These are phyloP conservation scores for Indicator indicator DNA, from an alignment of 2,113 vertebrate genomes.

Conservation along the genomic window DNA sequence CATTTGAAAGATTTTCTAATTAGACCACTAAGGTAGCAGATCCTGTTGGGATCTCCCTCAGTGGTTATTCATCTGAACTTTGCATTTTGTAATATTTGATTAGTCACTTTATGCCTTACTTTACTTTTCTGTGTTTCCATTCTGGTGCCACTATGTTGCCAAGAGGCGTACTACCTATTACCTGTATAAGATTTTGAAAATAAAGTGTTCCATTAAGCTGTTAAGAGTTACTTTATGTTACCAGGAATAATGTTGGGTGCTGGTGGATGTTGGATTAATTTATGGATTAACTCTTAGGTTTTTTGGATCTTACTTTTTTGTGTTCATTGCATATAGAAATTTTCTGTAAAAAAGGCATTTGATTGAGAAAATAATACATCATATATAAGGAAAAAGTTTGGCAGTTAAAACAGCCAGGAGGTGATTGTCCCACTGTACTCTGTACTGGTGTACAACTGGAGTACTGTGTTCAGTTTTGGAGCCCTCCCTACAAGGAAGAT, in stretches of 20 bases:
- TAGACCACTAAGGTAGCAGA: not conserved
- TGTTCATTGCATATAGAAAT: not conserved
- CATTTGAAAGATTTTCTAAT: not conserved
- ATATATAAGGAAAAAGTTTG: not conserved
- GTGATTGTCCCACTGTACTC: not conserved
- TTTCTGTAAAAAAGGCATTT: not conserved
- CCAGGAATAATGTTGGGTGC: not conserved
- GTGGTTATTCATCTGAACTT: not conserved
- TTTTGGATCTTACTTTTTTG: not conserved
- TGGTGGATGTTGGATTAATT: not conserved
- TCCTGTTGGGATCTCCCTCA: not conserved
- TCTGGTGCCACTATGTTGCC: not conserved
- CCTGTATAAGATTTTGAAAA: not conserved
- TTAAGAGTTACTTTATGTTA: not conserved
- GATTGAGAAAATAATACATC: not conserved
- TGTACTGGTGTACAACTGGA: too few species aligned
- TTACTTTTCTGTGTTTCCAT: not conserved
- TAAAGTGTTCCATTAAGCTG: not conserved
- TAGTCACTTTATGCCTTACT: not conserved
- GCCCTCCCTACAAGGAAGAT: too few species aligned
- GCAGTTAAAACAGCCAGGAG: not conserved
- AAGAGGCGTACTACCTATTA: not conserved
- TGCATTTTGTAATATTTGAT: not conserved
- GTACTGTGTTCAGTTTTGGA: too few species aligned
- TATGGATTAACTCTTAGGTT: not conserved